Percentiles rank a stretch among this genome's conserved stretches.
These are phyloP conservation scores for Hystrix brachyura DNA, from an alignment of 2,113 vertebrate species.

Conservation along the genomic window DNA sequence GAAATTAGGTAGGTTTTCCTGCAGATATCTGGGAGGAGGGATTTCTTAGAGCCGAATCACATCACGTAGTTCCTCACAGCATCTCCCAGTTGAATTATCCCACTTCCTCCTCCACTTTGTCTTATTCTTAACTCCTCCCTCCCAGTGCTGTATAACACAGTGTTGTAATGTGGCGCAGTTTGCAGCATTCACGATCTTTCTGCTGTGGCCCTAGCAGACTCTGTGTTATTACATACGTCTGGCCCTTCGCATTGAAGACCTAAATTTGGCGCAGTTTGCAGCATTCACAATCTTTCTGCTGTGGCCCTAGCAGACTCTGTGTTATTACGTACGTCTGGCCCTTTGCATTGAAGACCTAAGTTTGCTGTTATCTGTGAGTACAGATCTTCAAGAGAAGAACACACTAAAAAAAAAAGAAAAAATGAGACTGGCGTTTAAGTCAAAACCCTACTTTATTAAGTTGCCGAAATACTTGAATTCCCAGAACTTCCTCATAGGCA, in stretches of 20 bases:
- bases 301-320: background rate
- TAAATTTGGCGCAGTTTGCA: too few species aligned
- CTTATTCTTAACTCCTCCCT: background rate
- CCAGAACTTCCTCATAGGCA: background rate
- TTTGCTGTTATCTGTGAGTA: slow-evolving; percentile 2
- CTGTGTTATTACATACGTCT: background rate
- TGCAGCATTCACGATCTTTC: background rate
- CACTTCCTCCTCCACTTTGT: background rate
- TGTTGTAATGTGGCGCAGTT: background rate
- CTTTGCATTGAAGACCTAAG: background rate
- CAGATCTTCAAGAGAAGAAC: background rate
- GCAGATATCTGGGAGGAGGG: background rate
- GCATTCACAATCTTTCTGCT: too few species aligned
- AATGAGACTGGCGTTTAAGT: background rate
- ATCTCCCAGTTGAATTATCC: background rate
- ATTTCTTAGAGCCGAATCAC: background rate
- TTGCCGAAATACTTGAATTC: background rate
- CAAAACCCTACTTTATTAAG: background rate
- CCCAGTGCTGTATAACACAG: background rate
- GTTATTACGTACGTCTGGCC: background rate
- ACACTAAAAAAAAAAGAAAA: slow-evolving; percentile 35
- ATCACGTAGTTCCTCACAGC: background rate
- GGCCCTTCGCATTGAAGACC: background rate
- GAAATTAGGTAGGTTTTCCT: background rate
- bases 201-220: background rate